These are phyloP conservation scores for Caenorhabditis sp. DNA, from an alignment of 2,888 invertebrate species.

Conservation along the genomic window DNA sequence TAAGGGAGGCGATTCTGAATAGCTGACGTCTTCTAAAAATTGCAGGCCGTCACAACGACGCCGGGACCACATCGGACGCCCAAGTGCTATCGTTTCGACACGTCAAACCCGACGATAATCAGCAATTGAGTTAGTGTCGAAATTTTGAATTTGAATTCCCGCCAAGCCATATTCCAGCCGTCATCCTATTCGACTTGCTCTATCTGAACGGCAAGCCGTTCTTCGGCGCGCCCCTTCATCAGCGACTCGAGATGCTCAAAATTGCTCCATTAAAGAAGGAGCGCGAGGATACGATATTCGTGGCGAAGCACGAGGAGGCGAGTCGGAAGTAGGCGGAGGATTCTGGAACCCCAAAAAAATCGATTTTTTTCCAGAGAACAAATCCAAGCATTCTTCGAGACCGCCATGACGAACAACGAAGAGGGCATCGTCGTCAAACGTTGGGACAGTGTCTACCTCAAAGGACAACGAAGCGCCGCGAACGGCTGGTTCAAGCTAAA, in stretches of 20 bases:
- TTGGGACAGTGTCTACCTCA: constrained; percentile 68
- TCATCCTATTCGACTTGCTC: constrained; percentile 81
- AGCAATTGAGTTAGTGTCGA: constrained; percentile 57
- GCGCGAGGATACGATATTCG: constrained; percentile 66
- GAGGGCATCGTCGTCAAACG: constrained; percentile 82
- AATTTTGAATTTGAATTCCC: background rate
- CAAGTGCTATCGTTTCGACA: constrained; percentile 63
- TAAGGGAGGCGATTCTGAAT: constrained; percentile 56
- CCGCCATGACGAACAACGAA: constrained; percentile 77
- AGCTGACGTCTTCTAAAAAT: background rate
- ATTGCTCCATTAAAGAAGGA: constrained; percentile 67
- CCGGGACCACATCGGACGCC: constrained; percentile 53
- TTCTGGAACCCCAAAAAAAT: background rate
- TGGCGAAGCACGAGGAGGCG: constrained; percentile 67
- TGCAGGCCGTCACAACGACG: constrained; percentile 66
- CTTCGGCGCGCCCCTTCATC: constrained; percentile 71
- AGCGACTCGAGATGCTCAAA: constrained; percentile 68
- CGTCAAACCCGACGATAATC: constrained; percentile 66
- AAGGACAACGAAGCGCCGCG: constrained; percentile 65
- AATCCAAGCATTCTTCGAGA: constrained; percentile 76
- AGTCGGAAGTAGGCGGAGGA: constrained; percentile 59
- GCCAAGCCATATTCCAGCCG: constrained; percentile 53
- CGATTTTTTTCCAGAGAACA: constrained; percentile 70
- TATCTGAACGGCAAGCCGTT: constrained; percentile 76
- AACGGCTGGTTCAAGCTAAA: constrained; percentile 81